Base-by-base conservation (phyloP, 2,797 vertebrate genomes). In the Muscicapa comitata region DNA sequence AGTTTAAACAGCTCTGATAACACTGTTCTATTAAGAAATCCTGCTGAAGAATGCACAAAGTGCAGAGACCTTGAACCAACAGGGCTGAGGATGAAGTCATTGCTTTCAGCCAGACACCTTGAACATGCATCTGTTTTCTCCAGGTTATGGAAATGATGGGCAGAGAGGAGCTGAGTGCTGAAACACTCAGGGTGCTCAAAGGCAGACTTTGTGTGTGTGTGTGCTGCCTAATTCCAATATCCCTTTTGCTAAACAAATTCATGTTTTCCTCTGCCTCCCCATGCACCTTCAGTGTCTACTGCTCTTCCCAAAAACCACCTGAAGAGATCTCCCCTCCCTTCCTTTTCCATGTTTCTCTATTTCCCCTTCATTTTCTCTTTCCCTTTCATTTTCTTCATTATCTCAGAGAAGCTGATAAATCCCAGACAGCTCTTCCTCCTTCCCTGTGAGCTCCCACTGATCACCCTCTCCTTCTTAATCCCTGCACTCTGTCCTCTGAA, bases 121-220 rank as follows among this genome's bases (percentile, higher is more conserved):
- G 48, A 74, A 50, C 21, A 10, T 8, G 80, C 63, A 61, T 40
- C 86, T 91, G 42, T 61, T 89, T 86, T 42, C 81, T 54, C 37
- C 86, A 93, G 67, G 31, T 94, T 80, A 79, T 20, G 29, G n/a
- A 77, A 92, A 84, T 11, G n/a, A 59, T 17, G 47, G 76, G 71
- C 48, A 63, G 67, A 82, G 74, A 85, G 43, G 42, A 92, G 83
- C 33, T 17, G 45, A 76, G 61, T 18, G 53, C 53, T 63, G 74
- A 71, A 66, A 37, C 9, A 33, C 24, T 70, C 59, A 14, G 74
- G 63, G 62, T 40, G 72, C 62, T 78, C 24, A 18, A 50, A 73
- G 67, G 19, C 80, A 89, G 29, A 21, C 9, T 40, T 12, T 31
- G 9, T 20, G 28, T 8, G 13, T 13, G 20, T 17, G 13, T 14